Conservation (phyloP, 2,797 vertebrate genomes). For the Acanthurus tractus region DNA sequence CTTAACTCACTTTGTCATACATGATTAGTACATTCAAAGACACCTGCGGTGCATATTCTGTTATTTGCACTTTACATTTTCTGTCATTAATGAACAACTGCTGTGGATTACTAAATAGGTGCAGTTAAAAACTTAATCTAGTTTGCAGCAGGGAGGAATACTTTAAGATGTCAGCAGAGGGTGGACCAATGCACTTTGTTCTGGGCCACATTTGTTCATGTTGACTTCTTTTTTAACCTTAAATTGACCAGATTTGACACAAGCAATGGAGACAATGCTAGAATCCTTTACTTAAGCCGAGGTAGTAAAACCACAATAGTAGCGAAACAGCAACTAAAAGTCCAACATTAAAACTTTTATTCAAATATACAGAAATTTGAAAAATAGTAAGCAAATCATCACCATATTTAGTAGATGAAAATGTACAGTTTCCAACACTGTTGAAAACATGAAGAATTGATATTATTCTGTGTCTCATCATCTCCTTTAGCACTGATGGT, state of each 20-base stretch:
- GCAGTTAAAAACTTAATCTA: constrained; percentile 3
- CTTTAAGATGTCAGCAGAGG: background rate
- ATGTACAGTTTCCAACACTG: too few species aligned
- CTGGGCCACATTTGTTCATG: constrained; percentile 18
- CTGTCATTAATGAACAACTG: constrained; percentile 29
- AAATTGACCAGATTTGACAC: background rate
- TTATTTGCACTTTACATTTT: constrained; percentile 12
- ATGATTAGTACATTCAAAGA: constrained; percentile 33
- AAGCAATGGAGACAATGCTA: background rate
- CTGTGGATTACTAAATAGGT: constrained; percentile 11
- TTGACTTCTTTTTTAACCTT: constrained; percentile 15
- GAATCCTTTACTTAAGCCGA: background rate
- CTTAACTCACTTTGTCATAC: constrained; percentile 18
- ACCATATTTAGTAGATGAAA: too few species aligned
- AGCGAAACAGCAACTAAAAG: background rate
- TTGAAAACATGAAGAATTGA: too few species aligned
- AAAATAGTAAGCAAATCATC: too few species aligned
- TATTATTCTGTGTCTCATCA: too few species aligned
- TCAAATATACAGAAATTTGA: too few species aligned
- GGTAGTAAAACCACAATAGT: background rate
- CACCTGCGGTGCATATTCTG: constrained; percentile 6
- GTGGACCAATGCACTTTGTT: constrained; percentile 7
- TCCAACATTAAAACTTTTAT: too few species aligned
- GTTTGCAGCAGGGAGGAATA: background rate
- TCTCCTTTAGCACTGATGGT: too few species aligned